phyloP scores from a whole-genome alignment of 2,113 vertebrate species.

The Aleadryas rufinucha region DNA sequence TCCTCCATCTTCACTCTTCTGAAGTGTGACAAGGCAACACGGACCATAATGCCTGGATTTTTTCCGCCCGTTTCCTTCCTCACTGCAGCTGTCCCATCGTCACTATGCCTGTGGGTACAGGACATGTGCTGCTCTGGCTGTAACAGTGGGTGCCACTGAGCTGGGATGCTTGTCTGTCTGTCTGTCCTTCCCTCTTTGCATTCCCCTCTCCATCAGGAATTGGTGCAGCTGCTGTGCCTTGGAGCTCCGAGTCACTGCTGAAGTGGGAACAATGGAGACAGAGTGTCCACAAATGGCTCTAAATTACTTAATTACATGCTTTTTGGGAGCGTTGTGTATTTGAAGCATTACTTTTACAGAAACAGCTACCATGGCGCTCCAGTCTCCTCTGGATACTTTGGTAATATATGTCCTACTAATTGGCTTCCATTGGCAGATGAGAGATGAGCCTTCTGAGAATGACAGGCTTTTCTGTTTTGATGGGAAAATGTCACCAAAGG shows the following conservation, averaged over 20 bases:
- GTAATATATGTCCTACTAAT: neutral
- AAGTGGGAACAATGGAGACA: neutral
- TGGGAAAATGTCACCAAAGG: neutral
- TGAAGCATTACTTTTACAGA: neutral
- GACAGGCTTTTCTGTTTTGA: neutral
- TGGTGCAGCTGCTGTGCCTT: neutral
- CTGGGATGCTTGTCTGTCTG: neutral
- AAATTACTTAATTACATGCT: neutral
- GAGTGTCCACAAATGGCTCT: neutral
- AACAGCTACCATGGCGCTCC: neutral
- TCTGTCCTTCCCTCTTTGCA: neutral
- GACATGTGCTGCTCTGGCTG: neutral
- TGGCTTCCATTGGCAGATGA: neutral
- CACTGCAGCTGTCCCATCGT: neutral
- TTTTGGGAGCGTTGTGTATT: accelerated
- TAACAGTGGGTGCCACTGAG: neutral
- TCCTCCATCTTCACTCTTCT: neutral
- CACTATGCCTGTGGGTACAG: neutral
- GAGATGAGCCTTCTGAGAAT: neutral
- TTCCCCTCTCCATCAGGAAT: neutral
- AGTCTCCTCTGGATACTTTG: neutral
- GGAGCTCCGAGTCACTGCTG: accelerated
- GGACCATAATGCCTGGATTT: neutral
- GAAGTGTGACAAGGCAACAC: neutral
- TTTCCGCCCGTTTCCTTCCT: neutral